Base-by-base conservation (phyloP, 64 coral and sea anemone genomes). In the Dendronephthya gigantea region DNA sequence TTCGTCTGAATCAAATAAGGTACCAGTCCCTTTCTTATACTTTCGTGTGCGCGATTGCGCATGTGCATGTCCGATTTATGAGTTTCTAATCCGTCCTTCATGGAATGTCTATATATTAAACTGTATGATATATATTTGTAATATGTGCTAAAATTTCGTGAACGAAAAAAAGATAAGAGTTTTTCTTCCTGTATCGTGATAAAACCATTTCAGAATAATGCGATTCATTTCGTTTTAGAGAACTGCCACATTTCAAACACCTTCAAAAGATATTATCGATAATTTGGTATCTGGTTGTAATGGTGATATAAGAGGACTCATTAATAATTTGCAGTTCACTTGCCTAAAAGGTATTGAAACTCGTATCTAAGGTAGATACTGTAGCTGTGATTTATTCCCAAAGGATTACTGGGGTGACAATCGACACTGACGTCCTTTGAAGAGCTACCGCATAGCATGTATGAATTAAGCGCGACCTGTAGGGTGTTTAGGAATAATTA, bases 271-370 rank as follows among this genome's bases (percentile, higher is more conserved):
- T 30, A 58, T 91, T 19, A 87, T 98, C 36, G 89, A 98, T 43
- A 87, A 88, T 2, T 56, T 98, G 40, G 90, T 92, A 82, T 92
- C 91, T 35, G 93, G 68, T 39, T 91, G 95, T 83, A 88, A 89
- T 39, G 95, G 95, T 38, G 95, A 98, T 83, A 92, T 98, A 7
- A 86, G 95, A 56, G 91, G 92, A 68, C 87, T 92, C 1, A 93
- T 98, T 6, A 98, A 98, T 90, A 87, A 89, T 33, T 65, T 98
- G 15, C 95, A 98, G 82, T 98, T 98, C 58, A 91, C 89, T 7
- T 98, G 92, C 81, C 84, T 91, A 31, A 93, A 90, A 91, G 92
- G 94, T 91, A 79, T 68, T 30, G 41, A 15, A 2, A 11, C 15
- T 9, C 10, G 25, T 58, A 17, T 17, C 3, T 15, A 58, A 11